Evolutionary conservation across 2,113 vertebrate genomes (phyloP), one percentile per base, ranked within the genome.

Genomic region (Typhlomys cinereus): DNA sequence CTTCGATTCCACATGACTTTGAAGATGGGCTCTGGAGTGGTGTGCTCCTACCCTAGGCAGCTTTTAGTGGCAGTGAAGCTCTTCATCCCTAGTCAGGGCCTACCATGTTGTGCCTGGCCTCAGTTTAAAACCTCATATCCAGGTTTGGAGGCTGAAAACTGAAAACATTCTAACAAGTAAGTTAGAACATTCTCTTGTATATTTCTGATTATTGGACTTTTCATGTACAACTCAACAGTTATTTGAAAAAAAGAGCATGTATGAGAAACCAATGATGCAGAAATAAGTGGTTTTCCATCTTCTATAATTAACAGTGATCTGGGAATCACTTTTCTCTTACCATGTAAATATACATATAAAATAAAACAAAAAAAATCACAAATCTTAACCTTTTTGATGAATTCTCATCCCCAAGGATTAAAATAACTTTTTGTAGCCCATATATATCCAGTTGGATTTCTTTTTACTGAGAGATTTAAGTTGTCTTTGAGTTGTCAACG

Each of bases 131-230:
- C 61, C 7, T 71, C 79, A 12, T 50, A 92, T 86, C 44, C 48
- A 48, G 78, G 21, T 70, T 81, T 79, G 76, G 34, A 84, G 54
- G 25, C 31, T 34, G 61, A 85, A 94, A 95, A 46, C 31, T 34
- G 61, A 85, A 94, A 95, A 46, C 57, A 71, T 36, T 15, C 52
- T 44, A 85, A 52, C 31, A 69, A 74, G 39, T 89, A 59, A 87
- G 73, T 52, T 90, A 80, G 70, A 79, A 23, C 80, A 85, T 25
- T 92, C 29, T 15, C 29, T 82, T 67, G n/a, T 90, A 6, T 69
- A 88, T 92, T 93, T 92, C 61, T 80, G 48, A 52, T 94, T 82
- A 79, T 73, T 76, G 57, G 39, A 78, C 6, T 29, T 90, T 89
- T 85, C 73, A 64, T 64, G 36, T 36, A 85, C 29, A 74, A 27